These are phyloP conservation scores for Nannobrachium achirus DNA, from an alignment of 2,113 vertebrate species.

Conservation along the genomic window DNA sequence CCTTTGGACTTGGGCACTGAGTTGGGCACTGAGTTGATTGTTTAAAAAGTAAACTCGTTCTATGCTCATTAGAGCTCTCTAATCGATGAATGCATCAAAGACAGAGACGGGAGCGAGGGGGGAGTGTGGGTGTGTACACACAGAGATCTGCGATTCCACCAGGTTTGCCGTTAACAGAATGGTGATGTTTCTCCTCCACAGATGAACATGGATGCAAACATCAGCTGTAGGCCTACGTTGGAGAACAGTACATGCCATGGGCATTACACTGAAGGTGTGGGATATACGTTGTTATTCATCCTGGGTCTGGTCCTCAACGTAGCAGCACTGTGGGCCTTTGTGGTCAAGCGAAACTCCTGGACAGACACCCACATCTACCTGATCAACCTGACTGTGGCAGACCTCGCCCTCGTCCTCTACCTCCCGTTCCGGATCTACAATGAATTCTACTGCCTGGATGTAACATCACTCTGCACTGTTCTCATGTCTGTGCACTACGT, in stretches of 20 bases:
- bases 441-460: slow-evolving; percentile 31
- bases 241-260: neutral
- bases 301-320: slow-evolving; percentile 64
- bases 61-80: no score
- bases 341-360: slow-evolving; percentile 47
- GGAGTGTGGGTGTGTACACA: no score
- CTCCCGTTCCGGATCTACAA: slow-evolving; percentile 70
- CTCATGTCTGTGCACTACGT: slow-evolving; percentile 64
- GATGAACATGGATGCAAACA: slow-evolving; percentile 13
- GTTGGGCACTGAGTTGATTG: no score
- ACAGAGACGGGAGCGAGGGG: no score
- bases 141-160: no score
- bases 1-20: no score
- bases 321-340: slow-evolving; percentile 55
- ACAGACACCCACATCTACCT: slow-evolving; percentile 76
- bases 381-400: slow-evolving; percentile 69
- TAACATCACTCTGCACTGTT: slow-evolving; percentile 33
- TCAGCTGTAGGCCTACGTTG: neutral
- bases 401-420: slow-evolving; percentile 65
- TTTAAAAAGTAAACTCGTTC: no score
- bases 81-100: no score
- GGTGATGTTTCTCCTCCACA: neutral
- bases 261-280: slow-evolving; percentile 23
- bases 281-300: slow-evolving; percentile 60
- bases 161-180: no score